Conservation (phyloP, 1,140 invertebrate species). For the Psilanteris sp. region DNA sequence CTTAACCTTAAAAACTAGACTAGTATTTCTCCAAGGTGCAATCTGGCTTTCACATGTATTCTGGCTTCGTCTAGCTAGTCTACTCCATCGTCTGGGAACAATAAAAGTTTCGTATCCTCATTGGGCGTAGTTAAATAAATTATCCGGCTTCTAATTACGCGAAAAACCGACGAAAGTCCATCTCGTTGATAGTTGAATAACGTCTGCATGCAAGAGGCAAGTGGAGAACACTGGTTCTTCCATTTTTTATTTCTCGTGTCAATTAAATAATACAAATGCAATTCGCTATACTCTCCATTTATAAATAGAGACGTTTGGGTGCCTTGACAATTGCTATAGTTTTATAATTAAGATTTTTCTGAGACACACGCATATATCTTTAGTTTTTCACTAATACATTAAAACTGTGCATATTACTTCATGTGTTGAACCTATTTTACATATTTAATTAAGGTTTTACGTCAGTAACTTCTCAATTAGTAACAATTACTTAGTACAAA, state of each 20-base stretch:
- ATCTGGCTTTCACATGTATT: constrained; percentile 50
- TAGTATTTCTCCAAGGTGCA: constrained; percentile 58
- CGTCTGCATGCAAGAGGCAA: constrained; percentile 18
- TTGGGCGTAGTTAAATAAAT: constrained; percentile 73
- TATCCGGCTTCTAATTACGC: constrained; percentile 73
- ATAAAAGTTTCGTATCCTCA: constrained; percentile 69
- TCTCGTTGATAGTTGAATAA: constrained; percentile 59
- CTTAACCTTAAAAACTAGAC: constrained; percentile 43
- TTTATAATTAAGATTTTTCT: no score
- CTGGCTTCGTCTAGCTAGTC: constrained; percentile 18
- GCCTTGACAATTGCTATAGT: no score
- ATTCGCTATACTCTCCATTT: constrained; percentile 15
- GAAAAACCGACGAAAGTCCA: constrained; percentile 70
- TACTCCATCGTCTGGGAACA: constrained; percentile 59
- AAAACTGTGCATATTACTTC: no score
- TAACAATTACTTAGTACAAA: no score
- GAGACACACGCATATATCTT: no score
- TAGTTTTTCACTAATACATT: no score
- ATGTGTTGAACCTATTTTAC: no score
- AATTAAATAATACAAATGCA: constrained; percentile 71
- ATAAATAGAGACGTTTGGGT: constrained; percentile 12
- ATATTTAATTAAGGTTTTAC: no score
- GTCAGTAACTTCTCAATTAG: no score
- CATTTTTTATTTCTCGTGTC: constrained; percentile 40
- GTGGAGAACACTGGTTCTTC: neutral